Evolutionary conservation across 2,888 invertebrate genomes (phyloP), one percentile per base, ranked within the genome.

Genomic region (Dryococelus australis): DNA sequence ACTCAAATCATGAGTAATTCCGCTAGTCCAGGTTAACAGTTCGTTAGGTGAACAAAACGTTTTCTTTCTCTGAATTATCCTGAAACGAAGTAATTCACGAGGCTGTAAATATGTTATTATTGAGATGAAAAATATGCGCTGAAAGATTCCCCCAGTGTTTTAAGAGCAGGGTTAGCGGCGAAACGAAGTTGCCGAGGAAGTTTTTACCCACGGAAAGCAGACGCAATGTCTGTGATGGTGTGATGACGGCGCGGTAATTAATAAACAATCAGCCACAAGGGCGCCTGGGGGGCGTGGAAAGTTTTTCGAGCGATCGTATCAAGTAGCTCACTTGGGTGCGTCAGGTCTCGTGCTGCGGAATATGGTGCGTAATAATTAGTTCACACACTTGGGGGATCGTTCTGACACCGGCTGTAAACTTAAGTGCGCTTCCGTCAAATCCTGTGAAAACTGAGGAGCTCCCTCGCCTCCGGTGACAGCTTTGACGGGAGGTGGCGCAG

Each of bases 251-350:
- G 43, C 16, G 20, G 83, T 83, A 83, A 83, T 83, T 83, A 83
- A 83, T 83, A 83, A 83, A 83, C 83, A 83, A 83, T 83, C 83
- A 83, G 28, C 83, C 83, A 83, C 83, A 83, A 83, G 35, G 43
- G 8, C 35, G 83, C 83, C 43, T 27, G 83, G 83, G 20, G 28
- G 35, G 24, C 8, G n/a, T 20, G 65, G 65, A 65, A 65, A 65
- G 65, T 65, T 65, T 65, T 65, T 65, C 65, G 65, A 65, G 65
- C 65, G 65, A 65, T 65, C 20, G 65, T 65, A 65, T 65, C 65
- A 65, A 65, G 65, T 2, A 65, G 65, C 65, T 24, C 65, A 65
- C 65, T 65, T 65, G 65, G 13, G 20, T 24, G n/a, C 65, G 65
- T 65, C 65, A 65, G 65, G 65, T 24, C 8, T 9, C 65, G 65